Evolutionary conservation across 2,888 invertebrate genomes (phyloP).

Genomic region (Seira ritae): DNA sequence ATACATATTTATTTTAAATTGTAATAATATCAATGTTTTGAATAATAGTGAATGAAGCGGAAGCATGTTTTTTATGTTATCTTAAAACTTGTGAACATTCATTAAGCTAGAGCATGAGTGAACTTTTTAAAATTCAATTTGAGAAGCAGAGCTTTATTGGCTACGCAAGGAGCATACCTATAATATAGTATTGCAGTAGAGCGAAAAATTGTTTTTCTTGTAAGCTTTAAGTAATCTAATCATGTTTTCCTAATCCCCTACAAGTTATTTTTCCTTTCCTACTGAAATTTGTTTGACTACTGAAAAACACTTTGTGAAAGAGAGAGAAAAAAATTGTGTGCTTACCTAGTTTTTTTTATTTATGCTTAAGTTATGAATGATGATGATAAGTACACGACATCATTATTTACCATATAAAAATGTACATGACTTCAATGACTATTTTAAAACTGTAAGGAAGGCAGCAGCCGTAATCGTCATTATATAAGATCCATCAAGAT

Average conservation of each 20-base stretch:
- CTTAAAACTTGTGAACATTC: not conserved
- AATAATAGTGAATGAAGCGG: slow-evolving; percentile 46
- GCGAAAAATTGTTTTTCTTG: not conserved
- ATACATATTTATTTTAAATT: not conserved
- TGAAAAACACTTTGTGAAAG: not conserved
- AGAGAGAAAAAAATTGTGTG: not conserved
- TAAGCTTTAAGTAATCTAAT: not conserved
- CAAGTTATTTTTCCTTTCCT: not conserved
- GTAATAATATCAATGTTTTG: slow-evolving; percentile 28
- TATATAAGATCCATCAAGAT: not conserved
- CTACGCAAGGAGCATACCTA: too few species aligned
- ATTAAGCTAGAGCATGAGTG: not conserved
- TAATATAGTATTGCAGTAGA: not conserved
- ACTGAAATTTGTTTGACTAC: too few species aligned
- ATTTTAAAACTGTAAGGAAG: too few species aligned
- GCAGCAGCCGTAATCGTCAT: not conserved
- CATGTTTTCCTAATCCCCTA: not conserved
- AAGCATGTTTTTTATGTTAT: slow-evolving; percentile 40
- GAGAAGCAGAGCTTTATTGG: not conserved
- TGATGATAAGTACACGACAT: slow-evolving; percentile 1
- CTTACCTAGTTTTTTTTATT: not conserved
- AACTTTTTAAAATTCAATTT: not conserved
- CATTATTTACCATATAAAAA: not conserved
- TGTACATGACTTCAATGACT: slow-evolving; percentile 9
- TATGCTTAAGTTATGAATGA: too few species aligned